Conservation (phyloP, 64 coral and sea anemone genomes). For the Acropora yongei region DNA sequence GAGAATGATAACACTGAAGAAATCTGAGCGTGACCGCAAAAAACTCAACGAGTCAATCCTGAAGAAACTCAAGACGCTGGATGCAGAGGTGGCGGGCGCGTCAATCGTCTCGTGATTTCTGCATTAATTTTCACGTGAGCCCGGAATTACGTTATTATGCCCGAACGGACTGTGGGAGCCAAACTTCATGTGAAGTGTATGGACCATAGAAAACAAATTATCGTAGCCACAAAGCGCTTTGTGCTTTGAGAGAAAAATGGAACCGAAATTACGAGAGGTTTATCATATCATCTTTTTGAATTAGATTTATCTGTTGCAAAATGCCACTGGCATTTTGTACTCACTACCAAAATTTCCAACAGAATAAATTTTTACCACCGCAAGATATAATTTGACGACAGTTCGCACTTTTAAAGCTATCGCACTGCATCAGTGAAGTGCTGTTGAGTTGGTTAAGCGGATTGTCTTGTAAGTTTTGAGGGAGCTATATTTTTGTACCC, state of each 20-base stretch:
- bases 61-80: constrained; percentile 66
- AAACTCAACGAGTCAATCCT: constrained; percentile 95
- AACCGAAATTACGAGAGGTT: background rate
- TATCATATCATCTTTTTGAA: too few relatives aligned
- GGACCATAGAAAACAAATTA: background rate
- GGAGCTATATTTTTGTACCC: too few relatives aligned
- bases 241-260: background rate
- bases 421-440: too few relatives aligned
- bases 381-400: too few relatives aligned
- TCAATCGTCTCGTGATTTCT: constrained; percentile 19
- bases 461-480: too few relatives aligned
- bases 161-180: background rate
- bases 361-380: too few relatives aligned
- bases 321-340: too few relatives aligned
- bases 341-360: too few relatives aligned
- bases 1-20: constrained; percentile 76
- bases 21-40: constrained; percentile 92
- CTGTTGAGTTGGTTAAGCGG: too few relatives aligned
- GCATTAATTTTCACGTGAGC: background rate
- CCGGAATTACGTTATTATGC: background rate
- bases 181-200: background rate
- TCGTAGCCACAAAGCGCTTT: background rate
- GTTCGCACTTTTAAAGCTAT: too few relatives aligned
- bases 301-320: too few relatives aligned
- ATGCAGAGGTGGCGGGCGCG: constrained; percentile 66